Percentiles rank a stretch among this genome's conserved stretches.
These are phyloP conservation scores for Choloepus didactylus DNA, from an alignment of 2,797 vertebrate genomes.

Conservation along the genomic window DNA sequence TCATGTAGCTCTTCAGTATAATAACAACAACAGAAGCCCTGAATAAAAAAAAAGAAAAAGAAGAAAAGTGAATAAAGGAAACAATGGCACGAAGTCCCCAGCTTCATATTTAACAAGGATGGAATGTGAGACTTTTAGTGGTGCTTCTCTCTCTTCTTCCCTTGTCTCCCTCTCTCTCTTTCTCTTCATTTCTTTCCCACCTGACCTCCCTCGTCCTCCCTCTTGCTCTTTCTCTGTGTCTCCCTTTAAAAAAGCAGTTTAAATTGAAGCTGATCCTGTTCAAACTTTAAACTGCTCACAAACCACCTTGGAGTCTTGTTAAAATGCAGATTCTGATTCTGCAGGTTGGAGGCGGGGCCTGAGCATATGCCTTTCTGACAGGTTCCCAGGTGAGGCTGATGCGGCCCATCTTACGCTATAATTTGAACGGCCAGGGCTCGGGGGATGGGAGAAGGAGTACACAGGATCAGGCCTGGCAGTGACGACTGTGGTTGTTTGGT, in stretches of 20 bases:
- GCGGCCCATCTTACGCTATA: neutral
- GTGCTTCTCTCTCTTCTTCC: conserved; percentile 14
- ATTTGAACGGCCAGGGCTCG: neutral
- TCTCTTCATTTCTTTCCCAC: neutral
- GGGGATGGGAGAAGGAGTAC: neutral
- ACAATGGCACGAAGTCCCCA: conserved; percentile 65
- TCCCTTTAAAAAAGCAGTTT: conserved; percentile 12
- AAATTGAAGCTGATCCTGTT: neutral
- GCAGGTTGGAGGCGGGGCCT: neutral
- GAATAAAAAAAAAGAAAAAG: conserved; percentile 62
- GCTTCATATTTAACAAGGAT: conserved; percentile 57
- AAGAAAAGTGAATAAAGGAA: conserved; percentile 67
- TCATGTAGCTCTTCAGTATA: conserved; percentile 90
- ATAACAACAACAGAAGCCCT: conserved; percentile 83
- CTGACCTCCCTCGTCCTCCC: no score
- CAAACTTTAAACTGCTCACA: conserved; percentile 6
- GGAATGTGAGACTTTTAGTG: conserved; percentile 16
- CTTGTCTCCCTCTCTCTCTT: conserved; percentile 25
- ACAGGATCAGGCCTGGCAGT: no score
- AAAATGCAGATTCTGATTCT: neutral
- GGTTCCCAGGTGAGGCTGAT: neutral
- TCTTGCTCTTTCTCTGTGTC: neutral
- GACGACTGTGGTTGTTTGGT: no score
- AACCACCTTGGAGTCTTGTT: neutral
- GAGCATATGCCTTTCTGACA: neutral